Percentiles rank a stretch among this genome's conserved stretches.
These are phyloP conservation scores for Lipophrys pholis DNA, from an alignment of 2,113 vertebrate genomes.

Conservation along the genomic window DNA sequence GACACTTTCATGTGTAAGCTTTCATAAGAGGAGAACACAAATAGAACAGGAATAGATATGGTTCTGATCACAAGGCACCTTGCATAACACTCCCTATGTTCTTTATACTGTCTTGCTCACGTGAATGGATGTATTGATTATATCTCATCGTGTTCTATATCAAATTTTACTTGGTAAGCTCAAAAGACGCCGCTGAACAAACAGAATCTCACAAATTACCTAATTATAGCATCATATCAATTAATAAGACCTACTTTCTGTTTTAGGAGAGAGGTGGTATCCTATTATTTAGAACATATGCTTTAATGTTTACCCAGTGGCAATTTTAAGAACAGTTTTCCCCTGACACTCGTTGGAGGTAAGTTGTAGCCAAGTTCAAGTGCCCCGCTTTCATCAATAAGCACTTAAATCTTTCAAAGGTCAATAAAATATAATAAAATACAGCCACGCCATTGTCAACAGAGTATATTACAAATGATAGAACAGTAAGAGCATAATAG, in stretches of 20 bases:
- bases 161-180: not conserved
- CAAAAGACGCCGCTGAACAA: not conserved
- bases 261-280: not conserved
- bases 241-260: not conserved
- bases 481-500: not conserved
- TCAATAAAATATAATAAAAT: not conserved
- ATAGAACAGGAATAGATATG: constrained; percentile 48
- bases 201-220: not conserved
- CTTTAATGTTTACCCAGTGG: not conserved
- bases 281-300: not conserved
- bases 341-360: constrained; percentile 1
- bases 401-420: constrained; percentile 19
- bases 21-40: constrained; percentile 46
- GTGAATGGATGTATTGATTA: not conserved
- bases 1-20: constrained; percentile 30
- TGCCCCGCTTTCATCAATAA: constrained; percentile 6
- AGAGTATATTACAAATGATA: not conserved
- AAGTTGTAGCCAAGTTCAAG: not conserved
- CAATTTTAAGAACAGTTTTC: constrained; percentile 2
- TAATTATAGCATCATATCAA: not conserved
- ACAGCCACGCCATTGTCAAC: not conserved
- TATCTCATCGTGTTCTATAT: not conserved
- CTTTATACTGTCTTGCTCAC: not conserved
- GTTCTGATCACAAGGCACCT: constrained; percentile 27
- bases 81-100: constrained; percentile 22